Percentiles rank a stretch among this genome's conserved stretches.
These are phyloP conservation scores for Tamias sibiricus DNA, from an alignment of 2,113 vertebrate genomes.

Conservation along the genomic window DNA sequence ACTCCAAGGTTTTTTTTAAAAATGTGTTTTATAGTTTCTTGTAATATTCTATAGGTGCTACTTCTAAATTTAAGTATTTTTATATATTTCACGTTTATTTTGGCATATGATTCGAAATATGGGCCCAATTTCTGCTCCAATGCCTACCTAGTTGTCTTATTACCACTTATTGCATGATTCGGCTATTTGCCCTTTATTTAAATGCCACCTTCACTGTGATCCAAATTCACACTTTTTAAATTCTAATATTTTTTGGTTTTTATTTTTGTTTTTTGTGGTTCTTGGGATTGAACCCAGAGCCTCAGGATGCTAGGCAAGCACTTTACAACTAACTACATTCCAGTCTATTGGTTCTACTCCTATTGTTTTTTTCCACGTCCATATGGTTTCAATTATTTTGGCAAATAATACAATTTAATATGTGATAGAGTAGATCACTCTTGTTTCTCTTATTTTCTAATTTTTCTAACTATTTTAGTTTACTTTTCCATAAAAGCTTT, in stretches of 20 bases:
- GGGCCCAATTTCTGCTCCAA: neutral
- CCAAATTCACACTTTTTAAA: neutral
- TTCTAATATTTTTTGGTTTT: too few relatives aligned
- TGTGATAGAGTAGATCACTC: neutral
- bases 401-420: neutral
- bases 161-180: neutral
- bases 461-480: neutral
- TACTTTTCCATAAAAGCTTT: constrained; percentile 8
- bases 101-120: neutral
- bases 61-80: neutral
- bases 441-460: neutral
- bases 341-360: too few relatives aligned
- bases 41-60: neutral
- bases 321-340: too few relatives aligned
- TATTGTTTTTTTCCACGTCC: accelerated
- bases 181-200: neutral
- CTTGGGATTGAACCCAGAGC: too few relatives aligned
- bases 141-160: accelerated
- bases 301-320: too few relatives aligned
- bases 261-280: too few relatives aligned
- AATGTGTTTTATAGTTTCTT: neutral
- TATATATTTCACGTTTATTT: neutral
- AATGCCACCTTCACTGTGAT: neutral
- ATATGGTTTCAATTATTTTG: neutral
- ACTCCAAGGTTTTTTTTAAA: neutral